A percentile compares a stretch with the other conserved stretches of the same genome.
Conservation (phyloP, 2,888 invertebrate genomes). For the Omphaloscelis lunosa region DNA sequence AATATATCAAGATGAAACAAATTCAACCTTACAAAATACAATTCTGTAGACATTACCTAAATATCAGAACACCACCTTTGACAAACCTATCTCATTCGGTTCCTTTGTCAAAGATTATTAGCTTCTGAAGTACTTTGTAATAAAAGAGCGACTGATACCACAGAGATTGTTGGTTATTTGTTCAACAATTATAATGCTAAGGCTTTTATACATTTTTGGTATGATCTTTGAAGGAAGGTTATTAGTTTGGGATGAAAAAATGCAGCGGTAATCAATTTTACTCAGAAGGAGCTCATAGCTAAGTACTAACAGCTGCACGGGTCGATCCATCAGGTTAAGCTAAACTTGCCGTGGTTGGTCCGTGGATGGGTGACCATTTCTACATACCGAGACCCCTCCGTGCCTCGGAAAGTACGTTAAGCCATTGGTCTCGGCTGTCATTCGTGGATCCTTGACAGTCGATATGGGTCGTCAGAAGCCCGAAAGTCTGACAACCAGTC, state of each 20-base stretch:
- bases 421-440: too few relatives aligned
- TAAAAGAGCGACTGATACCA: slow-evolving; percentile 49
- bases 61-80: slow-evolving; percentile 44
- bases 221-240: not conserved
- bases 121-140: slow-evolving; percentile 53
- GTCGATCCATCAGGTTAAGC: too few relatives aligned
- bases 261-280: not conserved
- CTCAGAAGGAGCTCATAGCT: not conserved
- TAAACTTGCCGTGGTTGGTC: too few relatives aligned
- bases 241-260: too few relatives aligned
- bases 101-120: slow-evolving; percentile 62
- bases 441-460: too few relatives aligned
- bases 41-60: slow-evolving; percentile 25
- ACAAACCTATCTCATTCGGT: slow-evolving; percentile 44
- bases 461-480: too few relatives aligned
- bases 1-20: slow-evolving; percentile 24
- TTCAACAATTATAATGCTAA: slow-evolving; percentile 15
- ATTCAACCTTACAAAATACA: slow-evolving; percentile 24
- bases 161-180: slow-evolving; percentile 44
- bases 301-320: too few relatives aligned
- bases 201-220: slow-evolving; percentile 29
- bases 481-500: too few relatives aligned
- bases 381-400: too few relatives aligned
- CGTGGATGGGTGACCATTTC: too few relatives aligned
- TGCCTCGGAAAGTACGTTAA: too few relatives aligned